Conservation (phyloP, 2,797 vertebrate species). For the Molossus alvarezi region DNA sequence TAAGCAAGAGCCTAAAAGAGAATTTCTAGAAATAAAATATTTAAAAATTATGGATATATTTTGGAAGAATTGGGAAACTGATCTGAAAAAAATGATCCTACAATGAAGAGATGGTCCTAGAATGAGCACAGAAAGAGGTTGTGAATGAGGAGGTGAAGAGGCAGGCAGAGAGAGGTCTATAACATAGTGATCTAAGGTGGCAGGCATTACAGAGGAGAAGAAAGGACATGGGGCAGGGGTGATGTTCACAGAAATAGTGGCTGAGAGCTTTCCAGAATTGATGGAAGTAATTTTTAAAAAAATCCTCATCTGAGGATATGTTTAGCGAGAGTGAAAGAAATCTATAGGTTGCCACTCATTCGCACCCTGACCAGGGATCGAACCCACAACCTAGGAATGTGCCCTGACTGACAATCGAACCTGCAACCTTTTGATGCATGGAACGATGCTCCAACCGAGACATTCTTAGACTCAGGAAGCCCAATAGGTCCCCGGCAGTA, state of each 20-base stretch:
- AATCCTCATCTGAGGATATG: neutral
- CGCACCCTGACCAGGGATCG: neutral
- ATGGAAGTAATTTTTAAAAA: neutral
- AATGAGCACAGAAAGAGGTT: neutral
- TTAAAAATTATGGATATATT: neutral
- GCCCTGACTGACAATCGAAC: neutral
- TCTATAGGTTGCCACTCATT: neutral
- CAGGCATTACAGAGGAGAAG: neutral
- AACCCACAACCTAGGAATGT: neutral
- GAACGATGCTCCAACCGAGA: neutral
- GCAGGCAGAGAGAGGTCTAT: neutral
- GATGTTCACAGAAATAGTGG: neutral
- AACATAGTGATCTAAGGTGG: neutral
- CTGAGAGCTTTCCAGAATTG: neutral
- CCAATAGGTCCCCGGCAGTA: neutral
- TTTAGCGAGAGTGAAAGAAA: too few relatives aligned
- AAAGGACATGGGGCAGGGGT: neutral
- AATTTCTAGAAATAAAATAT: neutral
- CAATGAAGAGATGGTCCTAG: neutral
- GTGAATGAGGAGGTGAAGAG: neutral
- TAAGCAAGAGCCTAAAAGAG: neutral
- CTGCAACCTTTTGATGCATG: neutral
- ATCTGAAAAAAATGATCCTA: neutral
- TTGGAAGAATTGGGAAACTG: neutral
- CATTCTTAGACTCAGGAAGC: neutral